Base-by-base conservation (phyloP, 2,888 invertebrate species). In the Hydriomena furcata region DNA sequence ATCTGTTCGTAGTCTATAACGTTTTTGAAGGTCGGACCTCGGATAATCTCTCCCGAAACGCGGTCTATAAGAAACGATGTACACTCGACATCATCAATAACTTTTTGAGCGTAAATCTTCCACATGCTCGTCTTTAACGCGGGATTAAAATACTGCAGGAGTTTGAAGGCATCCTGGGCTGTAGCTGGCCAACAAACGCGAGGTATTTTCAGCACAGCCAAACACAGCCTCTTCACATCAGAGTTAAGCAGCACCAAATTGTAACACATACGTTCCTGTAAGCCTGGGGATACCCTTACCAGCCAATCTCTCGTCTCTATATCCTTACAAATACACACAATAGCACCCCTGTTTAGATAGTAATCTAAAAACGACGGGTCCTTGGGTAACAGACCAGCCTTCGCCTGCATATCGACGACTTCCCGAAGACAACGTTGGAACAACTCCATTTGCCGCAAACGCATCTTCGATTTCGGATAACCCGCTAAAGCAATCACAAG, bases 121-220 rank as follows among this genome's bases (percentile, higher is more conserved):
- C 88, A 89, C 21, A 70, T 36, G 37, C 68, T 61, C 0, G 87
- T 87, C 60, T 75, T 83, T 11, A 89, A 54, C 0, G 74, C 73
- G 0, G 88, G 87, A 55, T 89, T 89, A 24, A 87, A 89, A 52
- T 87, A 88, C 30, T 89, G 85, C n/a, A 89, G 53, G 0, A 88
- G 63, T 63, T 85, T 86, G 35, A 89, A 88, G 0, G 78, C 79
- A 32, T 87, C 86, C 11, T 75, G 68, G 0, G 85, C 84, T 0
- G 84, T 78, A 0, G 84, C 73, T 0, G 88, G 87, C 83, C 84
- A 85, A 25, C 75, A 75, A 0, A 70, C 53, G 3, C 67, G 65
- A 0, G 86, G 84, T 40, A 88, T 85, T 61, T 83, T 86, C 1
- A 86, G 57, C 0, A 81, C 63, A 10, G 81, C 89, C n/a, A 87